Evolutionary conservation across 2,113 vertebrate genomes (phyloP), one percentile per base, ranked within the genome.

Genomic region (Okapia johnstoni): DNA sequence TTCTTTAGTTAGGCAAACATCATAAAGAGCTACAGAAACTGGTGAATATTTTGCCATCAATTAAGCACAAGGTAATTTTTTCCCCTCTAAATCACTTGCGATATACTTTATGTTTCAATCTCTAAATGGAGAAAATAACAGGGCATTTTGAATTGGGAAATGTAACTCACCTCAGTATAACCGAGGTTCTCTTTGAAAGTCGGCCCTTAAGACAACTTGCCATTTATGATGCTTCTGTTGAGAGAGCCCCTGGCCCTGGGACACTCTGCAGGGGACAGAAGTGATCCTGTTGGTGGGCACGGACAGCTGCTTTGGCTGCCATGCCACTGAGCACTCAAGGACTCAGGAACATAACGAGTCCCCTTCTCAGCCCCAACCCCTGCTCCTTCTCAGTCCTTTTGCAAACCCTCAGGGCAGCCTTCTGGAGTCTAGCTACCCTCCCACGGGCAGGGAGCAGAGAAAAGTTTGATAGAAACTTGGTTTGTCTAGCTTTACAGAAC

Each of bases 21-120:
- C 99, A 99, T 1, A 98, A 99, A 66, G 99, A 99, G 83, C 99
- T 99, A 92, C 99, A 99, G 99, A 99, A 99, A 79, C 97, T 99
- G 98, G 99, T 99, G 3, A 99, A 99, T 63, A 70, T 36, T 70
- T 36, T 70, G 63, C 63, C n/a, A 40, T 99, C 99, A 3, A 99
- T 99, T 97, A 99, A 99, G 97, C 99, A 99, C 98, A 99, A 99
- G 99, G 99, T 99, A 70, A 97, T 97, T 28, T 76, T 66, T 60
- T 26, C 4, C 50, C 77, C 73, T 80, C 79, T 80, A 43, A 40
- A 48, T 86, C 70, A 70, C 76, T 63, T 95, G 76, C 83, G 97
- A 50, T 85, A 6, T 28, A 36, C 63, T 84, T 89, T 93, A 50
- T 36, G 23, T 94, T 70, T 86, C 40, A 57, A 1, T 80, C 61